Evolutionary conservation across 1,140 invertebrate species (phyloP), one percentile per base, ranked within the genome.

Genomic region (Cataglyphis hispanica): DNA sequence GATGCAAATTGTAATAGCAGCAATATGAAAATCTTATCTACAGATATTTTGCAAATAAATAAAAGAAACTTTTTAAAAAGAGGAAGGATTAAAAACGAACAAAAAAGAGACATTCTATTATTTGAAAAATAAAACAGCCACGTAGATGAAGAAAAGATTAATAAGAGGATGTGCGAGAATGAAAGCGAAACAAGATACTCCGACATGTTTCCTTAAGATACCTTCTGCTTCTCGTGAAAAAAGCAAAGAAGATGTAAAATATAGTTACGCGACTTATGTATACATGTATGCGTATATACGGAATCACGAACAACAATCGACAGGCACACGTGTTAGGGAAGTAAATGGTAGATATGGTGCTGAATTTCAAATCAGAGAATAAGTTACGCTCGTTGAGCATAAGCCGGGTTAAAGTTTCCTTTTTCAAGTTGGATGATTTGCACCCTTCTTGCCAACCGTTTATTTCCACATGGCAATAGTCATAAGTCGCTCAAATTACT

Each of bases 331-430:
- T 89, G 85, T 89, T 87, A 77, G 78, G 86, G 81, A 90, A 84
- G 69, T 90, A 90, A 90, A 90, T 77, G 86, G 88, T 77, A 70
- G 89, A 77, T 77, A 66, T 90, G 89, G 89, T 74, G 86, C 69
- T 89, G 89, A 90, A 90, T 90, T 87, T 90, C 63, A 90, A 87
- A 89, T 90, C 76, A 84, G 74, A 70, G 76, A 85, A 72, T 89
- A 90, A 90, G 56, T 90, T 87, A 80, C 75, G 77, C 80, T 83
- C 85, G 77, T 83, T 64, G 77, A 86, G 43, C 64, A 25, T 78
- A 80, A 80, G 63, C 31, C 40, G 53, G 37, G 50, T 3, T 22
- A 66, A 85, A 66, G 31, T 78, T 31, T 22, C 27, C 11, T n/a
- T 58, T 11, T 46, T n/a, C 11, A 1, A 64, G 6, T 5, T 63